Evolutionary conservation across 2,113 vertebrate species (phyloP), one percentile per base, ranked within the genome.

Genomic region (Alouatta palliata): DNA sequence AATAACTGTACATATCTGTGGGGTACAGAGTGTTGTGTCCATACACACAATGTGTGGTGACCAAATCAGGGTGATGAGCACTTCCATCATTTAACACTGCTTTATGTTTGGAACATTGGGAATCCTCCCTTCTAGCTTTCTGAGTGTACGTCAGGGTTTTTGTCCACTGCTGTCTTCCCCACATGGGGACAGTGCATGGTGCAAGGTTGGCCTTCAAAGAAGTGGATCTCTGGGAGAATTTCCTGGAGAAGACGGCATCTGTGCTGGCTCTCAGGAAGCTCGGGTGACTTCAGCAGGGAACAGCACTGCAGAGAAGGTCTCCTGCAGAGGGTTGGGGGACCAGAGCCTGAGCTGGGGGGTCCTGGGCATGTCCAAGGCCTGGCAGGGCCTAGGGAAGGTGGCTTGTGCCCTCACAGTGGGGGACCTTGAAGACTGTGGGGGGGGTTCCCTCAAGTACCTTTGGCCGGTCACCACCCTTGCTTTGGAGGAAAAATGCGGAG

Each of bases 151-250:
- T 6, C 25, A 30, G 1, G 5, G 49, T 5, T 25, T 25, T 27
- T 30, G 77, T 52, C 47, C 45, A 3, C 25, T 9, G 37, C 40
- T 3, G 11, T 37, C 70, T 21, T 12, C 19, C 49, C 8, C 6
- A 30, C 25, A 3, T 16, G 7, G 68, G 47, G 58, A 11, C 13
- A 0, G 43, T 2, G 14, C 3, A 1, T 2, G 14, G 37, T 7
- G 12, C 0, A 0, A 4, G 13, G 19, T 0, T 11, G 30, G 58
- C 70, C 13, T n/a, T 64, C 1, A 17, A 37, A 0, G 1, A 32
- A 5, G 14, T 10, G 8, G 43, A 2, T 0, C 7, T 8, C 32
- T 1, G 0, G 79, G 40, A 12, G 9, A 21, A 9, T 32, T 3
- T 3, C 25, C 71, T 17, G 47, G 70, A 20, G 54, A 25, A 27